Conservation (phyloP, 1,140 invertebrate species). For the Aphelinus certus region DNA sequence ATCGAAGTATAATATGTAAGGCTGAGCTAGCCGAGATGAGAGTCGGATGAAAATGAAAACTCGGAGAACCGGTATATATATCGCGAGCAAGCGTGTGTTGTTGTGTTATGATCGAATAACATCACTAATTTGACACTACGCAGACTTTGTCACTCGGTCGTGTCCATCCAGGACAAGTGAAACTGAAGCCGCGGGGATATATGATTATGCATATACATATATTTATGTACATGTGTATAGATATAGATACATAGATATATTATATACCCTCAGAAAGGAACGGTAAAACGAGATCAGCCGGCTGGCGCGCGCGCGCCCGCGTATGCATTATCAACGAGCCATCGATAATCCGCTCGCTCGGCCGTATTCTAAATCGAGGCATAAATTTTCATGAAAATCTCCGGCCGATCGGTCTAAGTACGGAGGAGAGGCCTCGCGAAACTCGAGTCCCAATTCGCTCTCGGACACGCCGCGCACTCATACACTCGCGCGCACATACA, state of each 20-base stretch:
- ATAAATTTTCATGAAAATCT: background rate
- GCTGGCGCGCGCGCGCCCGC: background rate
- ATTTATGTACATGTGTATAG: too few relatives aligned
- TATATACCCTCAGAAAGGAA: background rate
- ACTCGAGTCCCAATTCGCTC: slow-evolving; percentile 14
- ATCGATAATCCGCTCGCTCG: too few relatives aligned
- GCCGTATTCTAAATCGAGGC: background rate
- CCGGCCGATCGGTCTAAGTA: too few relatives aligned
- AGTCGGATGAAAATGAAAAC: too few relatives aligned
- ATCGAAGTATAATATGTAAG: too few relatives aligned
- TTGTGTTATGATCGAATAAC: too few relatives aligned
- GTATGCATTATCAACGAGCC: background rate
- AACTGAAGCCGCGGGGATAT: background rate
- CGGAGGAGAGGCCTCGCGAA: background rate
- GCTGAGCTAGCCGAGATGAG: too few relatives aligned
- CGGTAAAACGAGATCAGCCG: slow-evolving; percentile 6
- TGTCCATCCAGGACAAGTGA: slow-evolving; percentile 19
- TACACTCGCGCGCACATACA: slow-evolving; percentile 1
- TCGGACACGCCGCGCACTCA: slow-evolving; percentile 12
- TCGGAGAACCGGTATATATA: too few relatives aligned
- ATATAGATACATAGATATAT: too few relatives aligned
- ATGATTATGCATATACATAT: background rate
- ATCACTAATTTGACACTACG: too few relatives aligned
- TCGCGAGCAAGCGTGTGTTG: too few relatives aligned
- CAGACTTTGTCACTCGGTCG: too few relatives aligned